Evolutionary conservation across 2,797 vertebrate species (phyloP), one percentile per base, ranked within the genome.

Genomic region (Apodemus agrarius): DNA sequence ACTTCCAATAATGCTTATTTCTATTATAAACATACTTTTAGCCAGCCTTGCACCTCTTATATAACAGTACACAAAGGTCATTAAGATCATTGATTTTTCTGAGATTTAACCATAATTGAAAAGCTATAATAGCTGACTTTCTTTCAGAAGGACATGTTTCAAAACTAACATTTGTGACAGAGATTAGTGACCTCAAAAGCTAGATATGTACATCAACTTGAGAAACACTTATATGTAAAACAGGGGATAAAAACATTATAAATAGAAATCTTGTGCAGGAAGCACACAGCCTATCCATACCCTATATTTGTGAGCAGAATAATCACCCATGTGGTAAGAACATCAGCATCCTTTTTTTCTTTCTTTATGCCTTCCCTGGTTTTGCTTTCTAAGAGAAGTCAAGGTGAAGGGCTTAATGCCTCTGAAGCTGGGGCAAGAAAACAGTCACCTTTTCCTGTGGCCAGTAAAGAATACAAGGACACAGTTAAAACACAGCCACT

Each of bases 401-500:
- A 97, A 96, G 78, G 78, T 79, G 59, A 92, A 95, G 80, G 90
- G 95, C 95, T 97, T 92, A 94, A 92, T 63, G 91, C 87, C 26
- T 96, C 74, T 86, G 97, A 97, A 97, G 92, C 94, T 37, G n/a
- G 22, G 5, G 80, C 34, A 46, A 59, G 72, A 81, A 91, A 89
- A 46, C 69, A 75, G 0, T 96, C 4, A 3, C 72, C 97, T 97
- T 96, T 97, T 92, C 96, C 91, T 46, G 19, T 0, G 17, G 93
- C 76, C 97, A 91, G 96, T 94, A 83, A 97, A 97, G 67, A 94
- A 97, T 92, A 97, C 95, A 96, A 98, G 97, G 96, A 95, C 79
- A 97, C 76, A 95, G 89, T 31, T 97, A 96, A 97, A 97, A 94
- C 85, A 52, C 97, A 98, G 85, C 98, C 97, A 98, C 96, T 98